A percentile compares a stretch with the other conserved stretches of the same genome.
Evolutionary conservation across 2,888 invertebrate species (phyloP).

Genomic region (Trissolcus japonicus): DNA sequence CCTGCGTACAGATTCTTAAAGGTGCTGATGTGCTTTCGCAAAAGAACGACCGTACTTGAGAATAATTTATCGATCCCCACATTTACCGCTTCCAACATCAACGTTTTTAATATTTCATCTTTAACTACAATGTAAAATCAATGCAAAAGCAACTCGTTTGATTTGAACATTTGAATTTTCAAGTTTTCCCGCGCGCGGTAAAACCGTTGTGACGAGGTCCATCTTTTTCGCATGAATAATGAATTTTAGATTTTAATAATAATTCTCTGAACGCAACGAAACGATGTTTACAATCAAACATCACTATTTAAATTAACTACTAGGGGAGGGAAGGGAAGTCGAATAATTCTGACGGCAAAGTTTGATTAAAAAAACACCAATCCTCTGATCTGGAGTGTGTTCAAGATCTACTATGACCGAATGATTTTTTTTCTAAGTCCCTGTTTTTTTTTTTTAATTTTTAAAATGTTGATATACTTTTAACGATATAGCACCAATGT

Average conservation of each 20-base stretch:
- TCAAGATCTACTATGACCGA: too few species aligned
- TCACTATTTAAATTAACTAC: not conserved
- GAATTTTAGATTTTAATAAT: too few species aligned
- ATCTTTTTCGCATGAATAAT: too few species aligned
- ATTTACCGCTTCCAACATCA: slow-evolving; percentile 1
- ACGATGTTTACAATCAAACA: too few species aligned
- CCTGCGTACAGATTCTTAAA: not conserved
- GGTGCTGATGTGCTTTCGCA: slow-evolving; percentile 1
- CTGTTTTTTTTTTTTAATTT: slow-evolving; percentile 2
- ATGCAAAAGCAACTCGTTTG: too few species aligned
- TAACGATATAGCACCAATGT: slow-evolving; percentile 47
- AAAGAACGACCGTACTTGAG: slow-evolving; percentile 15
- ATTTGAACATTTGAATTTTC: too few species aligned
- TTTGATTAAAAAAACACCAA: slow-evolving; percentile 1
- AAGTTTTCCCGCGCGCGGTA: too few species aligned
- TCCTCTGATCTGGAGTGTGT: not conserved
- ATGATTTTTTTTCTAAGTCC: not conserved
- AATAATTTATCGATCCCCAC: slow-evolving; percentile 8
- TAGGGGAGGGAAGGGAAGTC: too few species aligned
- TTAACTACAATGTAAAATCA: too few species aligned
- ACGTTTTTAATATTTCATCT: too few species aligned
- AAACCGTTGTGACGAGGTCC: too few species aligned
- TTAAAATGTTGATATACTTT: slow-evolving; percentile 6
- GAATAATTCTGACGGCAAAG: not conserved
- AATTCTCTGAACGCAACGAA: too few species aligned